Conservation (phyloP, 2,888 invertebrate genomes). For the Athrips mouffetella region DNA sequence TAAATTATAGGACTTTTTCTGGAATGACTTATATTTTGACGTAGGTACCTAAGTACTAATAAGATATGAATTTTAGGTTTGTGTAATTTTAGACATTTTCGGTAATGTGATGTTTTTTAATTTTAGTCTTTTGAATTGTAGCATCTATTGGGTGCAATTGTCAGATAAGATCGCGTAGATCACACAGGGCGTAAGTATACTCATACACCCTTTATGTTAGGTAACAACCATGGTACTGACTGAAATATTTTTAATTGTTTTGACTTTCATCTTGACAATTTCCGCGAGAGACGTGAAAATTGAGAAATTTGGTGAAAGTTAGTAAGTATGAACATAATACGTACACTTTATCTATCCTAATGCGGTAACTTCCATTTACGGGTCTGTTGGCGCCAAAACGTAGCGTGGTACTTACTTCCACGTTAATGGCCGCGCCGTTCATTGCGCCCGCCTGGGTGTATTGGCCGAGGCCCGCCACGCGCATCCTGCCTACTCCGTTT, state of each 20-base stretch:
- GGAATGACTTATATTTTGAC: too few relatives aligned
- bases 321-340: neutral
- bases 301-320: too few relatives aligned
- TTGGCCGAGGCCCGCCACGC: conserved; percentile 71
- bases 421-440: conserved; percentile 69
- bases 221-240: conserved; percentile 1
- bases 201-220: conserved; percentile 15
- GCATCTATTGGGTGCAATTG: conserved; percentile 7
- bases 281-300: too few relatives aligned
- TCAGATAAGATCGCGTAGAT: conserved; percentile 20
- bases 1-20: too few relatives aligned
- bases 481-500: conserved; percentile 73
- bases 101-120: neutral
- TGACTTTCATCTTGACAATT: too few relatives aligned
- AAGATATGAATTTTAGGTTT: too few relatives aligned
- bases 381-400: conserved; percentile 68
- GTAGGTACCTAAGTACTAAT: too few relatives aligned
- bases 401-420: conserved; percentile 62
- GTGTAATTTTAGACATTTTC: too few relatives aligned
- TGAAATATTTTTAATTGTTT: neutral
- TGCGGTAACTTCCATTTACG: conserved; percentile 8
- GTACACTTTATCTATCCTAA: neutral
- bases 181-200: conserved; percentile 20
- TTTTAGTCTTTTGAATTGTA: neutral
- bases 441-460: conserved; percentile 75